Conservation (phyloP, 2,113 vertebrate genomes). For the Blennius ocellaris region DNA sequence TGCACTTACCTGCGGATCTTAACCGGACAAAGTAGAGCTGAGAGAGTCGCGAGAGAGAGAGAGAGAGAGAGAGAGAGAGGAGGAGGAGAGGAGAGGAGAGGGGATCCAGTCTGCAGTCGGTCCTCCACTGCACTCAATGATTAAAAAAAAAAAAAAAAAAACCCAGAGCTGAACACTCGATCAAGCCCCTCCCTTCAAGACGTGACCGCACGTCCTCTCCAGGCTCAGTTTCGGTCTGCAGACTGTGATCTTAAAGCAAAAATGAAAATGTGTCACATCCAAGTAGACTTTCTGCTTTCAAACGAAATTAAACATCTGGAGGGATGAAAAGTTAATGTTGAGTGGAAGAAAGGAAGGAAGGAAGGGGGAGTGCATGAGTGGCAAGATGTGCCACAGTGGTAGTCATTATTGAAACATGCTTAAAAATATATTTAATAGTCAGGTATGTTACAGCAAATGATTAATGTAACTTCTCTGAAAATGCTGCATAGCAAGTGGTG, state of each 20-base stretch:
- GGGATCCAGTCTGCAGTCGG: conserved; percentile 60
- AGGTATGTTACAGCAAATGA: too few species aligned
- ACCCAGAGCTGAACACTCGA: conserved; percentile 71
- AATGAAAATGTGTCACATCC: too few species aligned
- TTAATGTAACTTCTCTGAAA: too few species aligned
- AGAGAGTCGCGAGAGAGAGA: conserved; percentile 60
- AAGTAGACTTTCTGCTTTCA: too few species aligned
- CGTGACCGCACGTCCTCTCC: conserved; percentile 82
- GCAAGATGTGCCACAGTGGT: too few species aligned
- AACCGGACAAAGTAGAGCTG: conserved; percentile 63
- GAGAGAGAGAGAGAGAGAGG: conserved; percentile 69
- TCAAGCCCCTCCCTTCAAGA: conserved; percentile 87
- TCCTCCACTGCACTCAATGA: conserved; percentile 60
- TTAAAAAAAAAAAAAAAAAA: conserved; percentile 42
- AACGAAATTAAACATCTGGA: conserved; percentile 54
- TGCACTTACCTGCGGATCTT: conserved; percentile 70
- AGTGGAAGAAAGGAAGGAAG: too few species aligned
- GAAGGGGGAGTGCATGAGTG: too few species aligned
- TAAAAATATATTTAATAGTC: too few species aligned
- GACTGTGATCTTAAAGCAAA: conserved; percentile 2
- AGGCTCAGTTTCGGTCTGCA: conserved; percentile 55
- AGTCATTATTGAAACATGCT: too few species aligned
- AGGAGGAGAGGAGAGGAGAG: conserved; percentile 67
- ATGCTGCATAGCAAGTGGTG: too few species aligned
- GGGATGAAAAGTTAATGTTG: conserved; percentile 46